Evolutionary conservation across 2,797 vertebrate genomes (phyloP), one percentile per base, ranked within the genome.

Genomic region (Eulemur rubriventer): DNA sequence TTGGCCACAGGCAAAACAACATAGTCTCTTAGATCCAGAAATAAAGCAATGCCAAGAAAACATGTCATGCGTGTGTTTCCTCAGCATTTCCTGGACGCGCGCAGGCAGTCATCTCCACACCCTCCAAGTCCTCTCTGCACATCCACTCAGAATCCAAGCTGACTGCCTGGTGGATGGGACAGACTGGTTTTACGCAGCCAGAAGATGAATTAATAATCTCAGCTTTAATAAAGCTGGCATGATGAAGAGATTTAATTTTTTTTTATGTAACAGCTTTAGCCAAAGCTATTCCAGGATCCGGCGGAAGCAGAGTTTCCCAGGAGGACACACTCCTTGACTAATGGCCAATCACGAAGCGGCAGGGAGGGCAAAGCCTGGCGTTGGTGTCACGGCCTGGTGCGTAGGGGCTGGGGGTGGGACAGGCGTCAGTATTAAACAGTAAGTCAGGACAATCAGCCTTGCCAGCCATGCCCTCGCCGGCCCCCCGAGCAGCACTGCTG

Each of bases 181-280:
- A 98, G 98, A 89, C 82, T 4, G 87, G 92, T 70, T 98, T 98
- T 98, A 91, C 59, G 65, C 30, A 93, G 96, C 92, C 98, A 97
- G 98, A 91, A 98, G 97, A 55, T 92, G 98, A 98, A 99, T 99
- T 99, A 98, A 97, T 90, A 98, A 98, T 98, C 98, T 98, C 98
- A 98, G 97, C 96, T 46, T 46, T 46, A 46, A 98, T 96, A 98
- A 98, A 98, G 96, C 98, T 30, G 43, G 96, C 89, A 12, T 95
- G 97, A 97, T 89, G 96, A 98, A 97, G 95, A 97, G 97, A 95
- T 97, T 97, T 97, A 92, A 65, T 63, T 84, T 85, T 88, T 94
- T 98, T 98, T 98, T 98, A 99, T 98, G 55, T 98, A 98, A 98
- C 97, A 94, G 98, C 95, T 98, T 98, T 98, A 98, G 96, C 97